Percentiles rank a stretch among this genome's conserved stretches.
Conservation (phyloP, 1,140 invertebrate species). For the Penaeus chinensis region DNA sequence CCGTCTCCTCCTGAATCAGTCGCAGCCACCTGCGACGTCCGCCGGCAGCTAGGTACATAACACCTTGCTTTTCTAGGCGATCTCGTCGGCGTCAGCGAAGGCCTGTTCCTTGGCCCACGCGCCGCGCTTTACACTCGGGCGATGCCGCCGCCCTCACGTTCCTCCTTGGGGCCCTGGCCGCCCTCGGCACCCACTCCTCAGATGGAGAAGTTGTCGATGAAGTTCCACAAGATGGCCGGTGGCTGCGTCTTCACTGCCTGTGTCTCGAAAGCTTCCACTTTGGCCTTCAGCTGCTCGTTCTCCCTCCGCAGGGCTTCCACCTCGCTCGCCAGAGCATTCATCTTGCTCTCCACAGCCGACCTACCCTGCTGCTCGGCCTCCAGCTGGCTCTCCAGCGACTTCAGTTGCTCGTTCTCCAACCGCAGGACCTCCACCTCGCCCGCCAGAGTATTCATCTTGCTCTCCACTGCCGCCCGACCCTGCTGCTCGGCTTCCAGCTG, state of each 20-base stretch:
- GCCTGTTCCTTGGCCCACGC: too few species aligned
- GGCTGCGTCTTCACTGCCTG: neutral
- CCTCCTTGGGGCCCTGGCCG: too few species aligned
- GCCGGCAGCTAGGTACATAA: too few species aligned
- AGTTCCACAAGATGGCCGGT: too few species aligned
- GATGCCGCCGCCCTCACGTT: too few species aligned
- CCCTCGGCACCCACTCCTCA: too few species aligned
- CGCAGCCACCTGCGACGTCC: too few species aligned
- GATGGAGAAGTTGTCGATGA: too few species aligned
- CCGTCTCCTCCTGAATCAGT: too few species aligned
- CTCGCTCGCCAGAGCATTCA: neutral
- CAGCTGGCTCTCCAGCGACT: slow-evolving; percentile 20
- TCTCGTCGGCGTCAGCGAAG: too few species aligned
- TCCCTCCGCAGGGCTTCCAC: neutral
- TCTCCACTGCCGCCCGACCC: neutral
- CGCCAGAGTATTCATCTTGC: neutral
- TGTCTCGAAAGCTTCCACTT: slow-evolving; percentile 1
- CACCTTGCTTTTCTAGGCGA: too few species aligned
- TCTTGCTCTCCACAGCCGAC: neutral
- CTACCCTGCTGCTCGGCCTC: neutral
- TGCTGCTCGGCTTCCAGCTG: neutral
- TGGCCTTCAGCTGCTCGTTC: slow-evolving; percentile 14
- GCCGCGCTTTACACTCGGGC: too few species aligned
- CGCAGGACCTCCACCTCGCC: slow-evolving; percentile 21
- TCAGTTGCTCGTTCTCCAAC: neutral